A percentile compares a stretch with the other conserved stretches of the same genome.
These are phyloP conservation scores for Hypsibius dujardini DNA, from an alignment of 1,140 invertebrate genomes.

Conservation along the genomic window DNA sequence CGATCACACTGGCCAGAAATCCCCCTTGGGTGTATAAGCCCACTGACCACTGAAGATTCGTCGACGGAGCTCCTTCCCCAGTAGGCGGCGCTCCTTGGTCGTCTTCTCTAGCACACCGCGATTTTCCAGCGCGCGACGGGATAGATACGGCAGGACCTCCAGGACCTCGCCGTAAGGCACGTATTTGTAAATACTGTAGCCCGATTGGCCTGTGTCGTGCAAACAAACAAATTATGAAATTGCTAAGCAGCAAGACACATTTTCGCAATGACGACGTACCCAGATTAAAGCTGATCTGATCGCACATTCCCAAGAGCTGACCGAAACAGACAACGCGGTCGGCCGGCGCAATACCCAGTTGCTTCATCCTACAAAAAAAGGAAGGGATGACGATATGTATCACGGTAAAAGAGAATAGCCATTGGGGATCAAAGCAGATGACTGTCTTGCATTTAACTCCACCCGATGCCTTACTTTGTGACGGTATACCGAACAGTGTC, in stretches of 20 bases:
- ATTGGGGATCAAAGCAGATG: no score
- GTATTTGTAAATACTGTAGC: conserved; percentile 96
- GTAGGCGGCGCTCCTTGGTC: conserved; percentile 62
- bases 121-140: conserved; percentile 83
- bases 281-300: conserved; percentile 85
- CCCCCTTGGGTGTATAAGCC: conserved; percentile 65
- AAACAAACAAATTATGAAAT: conserved; percentile 22
- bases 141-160: conserved; percentile 89
- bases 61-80: conserved; percentile 52
- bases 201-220: conserved; percentile 62
- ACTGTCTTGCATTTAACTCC: no score
- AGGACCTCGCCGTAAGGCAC: conserved; percentile 92
- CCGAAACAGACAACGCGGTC: conserved; percentile 93
- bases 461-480: conserved; percentile 55
- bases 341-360: conserved; percentile 64
- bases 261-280: conserved; percentile 41
- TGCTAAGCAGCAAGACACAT: background rate
- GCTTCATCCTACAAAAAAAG: conserved; percentile 55
- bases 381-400: conserved; percentile 20
- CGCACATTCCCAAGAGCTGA: conserved; percentile 93
- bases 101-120: conserved; percentile 69
- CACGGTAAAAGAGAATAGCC: conserved; percentile 17
- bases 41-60: conserved; percentile 52
- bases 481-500: conserved; percentile 87
- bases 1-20: conserved; percentile 54